phyloP scores from a whole-genome alignment of 1,140 invertebrate species.

The Ridgeia piscesae region DNA sequence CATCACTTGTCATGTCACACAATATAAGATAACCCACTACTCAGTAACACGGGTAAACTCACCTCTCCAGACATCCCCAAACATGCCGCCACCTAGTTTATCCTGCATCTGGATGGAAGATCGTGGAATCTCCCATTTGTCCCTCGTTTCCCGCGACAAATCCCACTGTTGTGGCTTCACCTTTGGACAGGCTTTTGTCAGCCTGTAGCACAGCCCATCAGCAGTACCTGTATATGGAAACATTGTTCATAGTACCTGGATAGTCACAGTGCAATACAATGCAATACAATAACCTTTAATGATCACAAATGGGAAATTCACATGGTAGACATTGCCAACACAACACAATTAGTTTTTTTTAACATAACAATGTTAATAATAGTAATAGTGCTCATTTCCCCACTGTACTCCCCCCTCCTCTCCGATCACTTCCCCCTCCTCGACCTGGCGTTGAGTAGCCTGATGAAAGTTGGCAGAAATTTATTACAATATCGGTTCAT shows the following conservation, averaged over 20 bases:
- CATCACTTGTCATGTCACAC: not conserved
- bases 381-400: too few species aligned
- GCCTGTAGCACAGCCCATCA: slow-evolving; percentile 26
- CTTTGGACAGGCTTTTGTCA: slow-evolving; percentile 28
- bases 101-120: slow-evolving; percentile 90
- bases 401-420: too few species aligned
- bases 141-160: slow-evolving; percentile 90
- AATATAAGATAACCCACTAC: not conserved
- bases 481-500: too few species aligned
- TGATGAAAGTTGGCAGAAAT: too few species aligned
- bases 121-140: slow-evolving; percentile 98
- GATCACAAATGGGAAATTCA: too few species aligned
- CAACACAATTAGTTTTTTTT: too few species aligned
- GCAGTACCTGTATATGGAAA: slow-evolving; percentile 52
- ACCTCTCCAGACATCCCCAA: slow-evolving; percentile 99
- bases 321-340: too few species aligned
- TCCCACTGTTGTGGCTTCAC: slow-evolving; percentile 92
- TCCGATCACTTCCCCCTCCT: too few species aligned
- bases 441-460: too few species aligned
- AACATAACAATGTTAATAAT: too few species aligned
- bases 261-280: not conserved
- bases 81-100: slow-evolving; percentile 96
- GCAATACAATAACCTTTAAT: too few species aligned
- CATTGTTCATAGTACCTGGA: slow-evolving; percentile 20
- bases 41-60: slow-evolving; percentile 28